phyloP scores from a whole-genome alignment of 2,113 vertebrate genomes.

The Paedocypris sp. region DNA sequence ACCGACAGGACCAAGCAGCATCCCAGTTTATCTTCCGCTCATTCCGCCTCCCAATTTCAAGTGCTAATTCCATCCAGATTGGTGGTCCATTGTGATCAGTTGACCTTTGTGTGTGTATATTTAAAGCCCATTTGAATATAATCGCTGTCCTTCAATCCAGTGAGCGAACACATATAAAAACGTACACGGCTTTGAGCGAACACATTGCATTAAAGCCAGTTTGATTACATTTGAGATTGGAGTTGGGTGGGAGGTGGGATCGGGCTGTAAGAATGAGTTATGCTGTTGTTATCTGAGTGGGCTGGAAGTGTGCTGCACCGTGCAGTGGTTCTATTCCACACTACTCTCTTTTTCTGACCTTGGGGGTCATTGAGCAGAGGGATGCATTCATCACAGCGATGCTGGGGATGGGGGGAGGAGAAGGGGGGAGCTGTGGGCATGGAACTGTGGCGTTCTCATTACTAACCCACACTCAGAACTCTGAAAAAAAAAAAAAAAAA shows the following conservation, averaged over 20 bases:
- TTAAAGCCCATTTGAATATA: no score
- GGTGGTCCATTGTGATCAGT: no score
- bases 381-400: constrained; percentile 52
- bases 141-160: neutral
- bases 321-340: constrained; percentile 33
- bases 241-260: constrained; percentile 17
- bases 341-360: constrained; percentile 45
- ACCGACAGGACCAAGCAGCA: no score
- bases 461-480: neutral
- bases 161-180: no score
- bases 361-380: constrained; percentile 48
- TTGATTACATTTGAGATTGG: constrained; percentile 55
- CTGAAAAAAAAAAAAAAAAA: no score
- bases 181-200: neutral
- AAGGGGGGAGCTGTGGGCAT: constrained; percentile 4
- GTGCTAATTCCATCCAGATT: no score
- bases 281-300: constrained; percentile 39
- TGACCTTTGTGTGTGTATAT: no score
- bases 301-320: constrained; percentile 32
- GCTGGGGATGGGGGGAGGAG: constrained; percentile 37
- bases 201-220: constrained; percentile 32
- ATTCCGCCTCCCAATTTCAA: no score
- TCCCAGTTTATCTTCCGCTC: no score
- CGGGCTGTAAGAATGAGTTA: constrained; percentile 41
- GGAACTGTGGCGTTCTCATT: neutral